Conservation (phyloP, 1,140 invertebrate genomes). For the Neodiprion pinetum region DNA sequence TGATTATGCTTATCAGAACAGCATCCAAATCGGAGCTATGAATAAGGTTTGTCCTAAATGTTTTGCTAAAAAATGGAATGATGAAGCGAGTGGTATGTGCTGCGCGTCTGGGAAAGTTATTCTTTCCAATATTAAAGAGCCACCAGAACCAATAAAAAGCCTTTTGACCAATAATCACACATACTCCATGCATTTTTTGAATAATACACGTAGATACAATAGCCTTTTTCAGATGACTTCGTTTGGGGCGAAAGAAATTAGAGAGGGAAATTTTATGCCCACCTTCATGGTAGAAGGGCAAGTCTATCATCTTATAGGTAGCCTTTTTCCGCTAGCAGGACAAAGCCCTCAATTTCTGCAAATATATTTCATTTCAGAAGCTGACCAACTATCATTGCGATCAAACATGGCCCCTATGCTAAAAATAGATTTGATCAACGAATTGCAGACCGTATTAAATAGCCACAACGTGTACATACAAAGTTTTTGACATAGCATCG, state of each 20-base stretch:
- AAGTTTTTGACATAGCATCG: conserved; percentile 52
- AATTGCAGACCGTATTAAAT: conserved; percentile 37
- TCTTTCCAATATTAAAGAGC: conserved; percentile 22
- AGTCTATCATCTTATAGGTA: conserved; percentile 50
- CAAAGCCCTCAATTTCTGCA: conserved; percentile 45
- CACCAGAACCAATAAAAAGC: conserved; percentile 35
- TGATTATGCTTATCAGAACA: not conserved
- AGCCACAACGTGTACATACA: conserved; percentile 41
- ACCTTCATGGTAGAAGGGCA: conserved; percentile 50
- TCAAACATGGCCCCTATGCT: conserved; percentile 18
- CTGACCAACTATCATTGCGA: conserved; percentile 31
- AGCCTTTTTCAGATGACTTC: conserved; percentile 54
- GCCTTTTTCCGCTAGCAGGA: conserved; percentile 38
- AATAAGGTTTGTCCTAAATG: conserved; percentile 24
- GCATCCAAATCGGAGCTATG: conserved; percentile 11
- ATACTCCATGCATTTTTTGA: conserved; percentile 52
- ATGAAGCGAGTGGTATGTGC: conserved; percentile 34
- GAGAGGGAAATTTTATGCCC: conserved; percentile 12
- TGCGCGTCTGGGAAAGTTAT: conserved; percentile 32
- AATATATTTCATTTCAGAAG: conserved; percentile 52
- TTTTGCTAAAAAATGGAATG: conserved; percentile 24
- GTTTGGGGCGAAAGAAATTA: conserved; percentile 37
- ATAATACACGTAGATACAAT: conserved; percentile 50
- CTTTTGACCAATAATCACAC: conserved; percentile 29
- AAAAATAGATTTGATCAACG: conserved; percentile 24